Conservation (phyloP, 1,140 invertebrate genomes). For the Drosophila kurseongensis region DNA sequence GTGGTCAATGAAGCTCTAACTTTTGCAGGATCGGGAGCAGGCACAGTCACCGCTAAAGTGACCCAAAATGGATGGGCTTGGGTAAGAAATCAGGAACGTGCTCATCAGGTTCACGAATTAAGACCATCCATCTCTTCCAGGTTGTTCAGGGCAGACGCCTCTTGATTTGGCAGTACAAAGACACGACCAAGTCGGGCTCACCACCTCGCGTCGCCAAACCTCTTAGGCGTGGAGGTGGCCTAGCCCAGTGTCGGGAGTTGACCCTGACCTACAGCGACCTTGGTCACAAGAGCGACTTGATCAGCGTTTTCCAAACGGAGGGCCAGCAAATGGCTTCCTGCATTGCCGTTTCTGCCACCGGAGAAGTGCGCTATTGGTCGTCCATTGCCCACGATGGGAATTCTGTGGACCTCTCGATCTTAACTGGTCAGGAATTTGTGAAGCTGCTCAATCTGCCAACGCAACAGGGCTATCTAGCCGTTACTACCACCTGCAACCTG, state of each 20-base stretch:
- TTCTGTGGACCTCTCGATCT: slow-evolving; percentile 93
- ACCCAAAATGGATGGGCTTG: slow-evolving; percentile 89
- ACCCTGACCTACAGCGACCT: slow-evolving; percentile 95
- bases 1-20: slow-evolving; percentile 95
- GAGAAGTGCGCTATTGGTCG: slow-evolving; percentile 95
- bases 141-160: slow-evolving; percentile 93
- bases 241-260: slow-evolving; percentile 91
- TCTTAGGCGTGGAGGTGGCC: slow-evolving; percentile 68
- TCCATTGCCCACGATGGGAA: slow-evolving; percentile 94
- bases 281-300: slow-evolving; percentile 95
- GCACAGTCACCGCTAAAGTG: slow-evolving; percentile 88
- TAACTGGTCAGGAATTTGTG: slow-evolving; percentile 94
- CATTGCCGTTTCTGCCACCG: slow-evolving; percentile 96
- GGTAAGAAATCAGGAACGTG: slow-evolving; percentile 85
- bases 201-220: slow-evolving; percentile 64
- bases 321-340: slow-evolving; percentile 92
- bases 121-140: slow-evolving; percentile 86
- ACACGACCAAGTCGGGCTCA: slow-evolving; percentile 57
- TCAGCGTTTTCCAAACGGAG: slow-evolving; percentile 90
- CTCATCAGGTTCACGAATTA: not conserved
- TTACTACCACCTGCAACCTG: slow-evolving; percentile 95
- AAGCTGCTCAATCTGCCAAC: slow-evolving; percentile 89
- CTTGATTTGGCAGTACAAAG: slow-evolving; percentile 94
- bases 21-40: slow-evolving; percentile 87
- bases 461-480: slow-evolving; percentile 91